Conservation (phyloP, 2,797 vertebrate species). For the Tenualosa ilisha region DNA sequence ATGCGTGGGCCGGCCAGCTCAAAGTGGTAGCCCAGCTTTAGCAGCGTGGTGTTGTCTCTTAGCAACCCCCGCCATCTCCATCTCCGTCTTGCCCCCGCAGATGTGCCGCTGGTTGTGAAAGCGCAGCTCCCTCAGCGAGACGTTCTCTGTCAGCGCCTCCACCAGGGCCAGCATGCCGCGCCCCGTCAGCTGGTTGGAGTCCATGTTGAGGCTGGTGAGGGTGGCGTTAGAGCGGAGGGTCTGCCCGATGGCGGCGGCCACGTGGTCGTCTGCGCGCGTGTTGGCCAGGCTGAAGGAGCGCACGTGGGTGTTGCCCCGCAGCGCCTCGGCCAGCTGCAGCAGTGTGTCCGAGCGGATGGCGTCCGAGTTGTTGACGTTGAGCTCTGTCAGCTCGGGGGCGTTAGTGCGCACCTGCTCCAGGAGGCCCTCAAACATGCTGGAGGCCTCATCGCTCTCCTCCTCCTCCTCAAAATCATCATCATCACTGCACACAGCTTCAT, state of each 20-base stretch:
- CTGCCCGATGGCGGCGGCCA: conserved; percentile 81
- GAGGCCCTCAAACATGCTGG: conserved; percentile 83
- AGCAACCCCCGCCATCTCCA: conserved; percentile 84
- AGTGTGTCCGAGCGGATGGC: conserved; percentile 81
- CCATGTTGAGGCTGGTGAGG: conserved; percentile 82
- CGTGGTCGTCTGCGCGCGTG: conserved; percentile 81
- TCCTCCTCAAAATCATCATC: conserved; percentile 23
- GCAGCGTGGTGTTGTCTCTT: conserved; percentile 80
- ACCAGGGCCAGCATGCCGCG: conserved; percentile 84
- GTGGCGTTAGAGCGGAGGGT: conserved; percentile 80
- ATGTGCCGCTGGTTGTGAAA: conserved; percentile 90
- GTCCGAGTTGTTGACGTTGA: conserved; percentile 87
- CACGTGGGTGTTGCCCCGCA: conserved; percentile 80
- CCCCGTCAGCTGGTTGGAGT: conserved; percentile 85
- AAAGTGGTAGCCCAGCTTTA: conserved; percentile 86
- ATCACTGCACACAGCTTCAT: conserved; percentile 29
- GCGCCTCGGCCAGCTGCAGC: conserved; percentile 80
- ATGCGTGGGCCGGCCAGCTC: conserved; percentile 86
- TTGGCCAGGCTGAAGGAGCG: conserved; percentile 80
- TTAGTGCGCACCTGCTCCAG: conserved; percentile 81
- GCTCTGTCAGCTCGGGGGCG: conserved; percentile 73
- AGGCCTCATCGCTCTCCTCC: conserved; percentile 61
- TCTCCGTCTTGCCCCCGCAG: conserved; percentile 85
- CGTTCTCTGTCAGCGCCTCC: conserved; percentile 80
- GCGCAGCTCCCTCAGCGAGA: conserved; percentile 79